Evolutionary conservation across 2,888 invertebrate species (phyloP).

Genomic region (Mimachlamys varia): DNA sequence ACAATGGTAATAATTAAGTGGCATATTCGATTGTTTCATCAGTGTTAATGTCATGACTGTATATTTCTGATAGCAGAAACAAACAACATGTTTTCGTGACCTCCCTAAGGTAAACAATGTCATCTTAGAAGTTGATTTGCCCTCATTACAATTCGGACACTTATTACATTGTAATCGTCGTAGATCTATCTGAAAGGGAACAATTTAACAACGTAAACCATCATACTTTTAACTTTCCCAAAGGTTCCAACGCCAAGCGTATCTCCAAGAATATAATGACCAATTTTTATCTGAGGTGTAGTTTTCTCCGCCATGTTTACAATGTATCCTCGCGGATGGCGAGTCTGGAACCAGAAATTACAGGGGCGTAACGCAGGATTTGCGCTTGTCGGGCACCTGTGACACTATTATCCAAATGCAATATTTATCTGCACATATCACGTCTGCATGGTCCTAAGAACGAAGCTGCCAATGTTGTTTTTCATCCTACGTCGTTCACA

Average conservation of each 20-base stretch:
- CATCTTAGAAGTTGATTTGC: neutral
- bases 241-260: constrained; percentile 98
- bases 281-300: constrained; percentile 89
- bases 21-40: neutral
- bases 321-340: constrained; percentile 47
- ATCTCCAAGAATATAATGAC: constrained; percentile 97
- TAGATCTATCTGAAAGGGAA: neutral
- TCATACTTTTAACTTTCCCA: constrained; percentile 97
- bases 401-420: neutral
- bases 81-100: neutral
- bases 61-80: neutral
- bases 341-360: neutral
- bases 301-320: constrained; percentile 73
- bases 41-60: neutral
- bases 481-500: neutral
- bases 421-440: neutral
- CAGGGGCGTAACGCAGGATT: neutral
- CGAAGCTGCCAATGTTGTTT: neutral
- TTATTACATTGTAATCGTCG: neutral
- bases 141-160: neutral
- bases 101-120: neutral
- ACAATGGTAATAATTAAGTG: too few relatives aligned
- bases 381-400: neutral
- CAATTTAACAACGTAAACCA: neutral
- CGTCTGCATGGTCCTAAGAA: neutral